phyloP scores from a whole-genome alignment of 2,888 invertebrate species.

The Nematopogon swammerdamellus region DNA sequence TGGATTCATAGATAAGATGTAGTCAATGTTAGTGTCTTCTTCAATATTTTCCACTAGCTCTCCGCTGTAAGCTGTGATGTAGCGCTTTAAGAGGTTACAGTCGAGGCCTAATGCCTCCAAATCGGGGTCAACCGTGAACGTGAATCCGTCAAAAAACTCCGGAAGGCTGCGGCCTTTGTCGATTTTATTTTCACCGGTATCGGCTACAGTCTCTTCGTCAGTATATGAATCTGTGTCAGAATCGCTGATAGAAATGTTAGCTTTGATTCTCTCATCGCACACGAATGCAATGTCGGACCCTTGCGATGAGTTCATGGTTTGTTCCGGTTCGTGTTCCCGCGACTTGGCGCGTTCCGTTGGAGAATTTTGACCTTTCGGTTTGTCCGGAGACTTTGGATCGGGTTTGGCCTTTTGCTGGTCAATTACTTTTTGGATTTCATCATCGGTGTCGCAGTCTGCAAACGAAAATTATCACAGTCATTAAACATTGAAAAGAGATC shows the following conservation, averaged over 20 bases:
- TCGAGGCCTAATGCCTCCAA: constrained; percentile 24
- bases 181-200: neutral
- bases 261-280: constrained; percentile 18
- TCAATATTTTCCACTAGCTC: constrained; percentile 24
- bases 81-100: constrained; percentile 30
- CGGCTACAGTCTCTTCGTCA: neutral
- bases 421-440: constrained; percentile 54
- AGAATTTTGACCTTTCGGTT: constrained; percentile 13
- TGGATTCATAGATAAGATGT: constrained; percentile 17
- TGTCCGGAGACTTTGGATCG: constrained; percentile 3
- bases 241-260: constrained; percentile 7
- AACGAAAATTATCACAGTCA: constrained; percentile 17
- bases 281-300: constrained; percentile 17
- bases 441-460: constrained; percentile 57
- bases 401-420: constrained; percentile 15
- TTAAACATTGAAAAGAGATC: no score
- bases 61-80: constrained; percentile 64
- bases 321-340: constrained; percentile 4
- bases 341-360: no score
- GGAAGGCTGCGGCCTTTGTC: constrained; percentile 21
- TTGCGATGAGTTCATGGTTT: neutral
- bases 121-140: constrained; percentile 35
- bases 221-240: neutral
- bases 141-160: constrained; percentile 40
- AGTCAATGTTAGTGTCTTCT: constrained; percentile 17